Base-by-base conservation (phyloP, 1,140 invertebrate species). In the Dreissena polymorpha region DNA sequence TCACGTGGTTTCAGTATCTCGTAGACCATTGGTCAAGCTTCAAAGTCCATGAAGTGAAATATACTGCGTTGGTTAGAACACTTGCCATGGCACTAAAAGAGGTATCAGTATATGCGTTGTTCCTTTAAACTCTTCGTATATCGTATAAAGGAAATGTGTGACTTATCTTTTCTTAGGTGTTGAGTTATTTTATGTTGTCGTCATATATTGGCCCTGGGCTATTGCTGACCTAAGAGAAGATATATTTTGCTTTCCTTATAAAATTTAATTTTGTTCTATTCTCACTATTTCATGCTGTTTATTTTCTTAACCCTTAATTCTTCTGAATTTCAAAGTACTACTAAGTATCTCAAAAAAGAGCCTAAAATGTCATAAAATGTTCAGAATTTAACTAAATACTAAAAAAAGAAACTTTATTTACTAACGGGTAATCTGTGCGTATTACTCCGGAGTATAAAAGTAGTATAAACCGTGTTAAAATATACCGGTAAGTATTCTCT, bases 1-100 rank as follows among this genome's bases (percentile, higher is more conserved):
- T 83, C 73, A 83, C 51, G 18, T 83, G 81, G 73, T 83, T 63
- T 71, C 65, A 83, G 49, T 71, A 76, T 60, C 67, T 83, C 49
- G 55, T 67, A n/a, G 29, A 63, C 0, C 14, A 63, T 49, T 25
- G 73, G 7, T 69, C 71, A 16, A 67, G n/a, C 49, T 55, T 27
- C 57, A 49, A 29, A 2, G 18, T 14, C 49, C 14, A 25, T 50
- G 57, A 70, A 55, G 71, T 82, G 39, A 82, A 82, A 68, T 55
- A 29, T 23, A 73, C 79, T 10, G n/a, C 71, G 10, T 29, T 82
- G 55, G 63, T 65, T 21, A 71, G 71, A 23, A 39, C 70, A 65
- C 50, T 82, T 23, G 79, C 70, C 27, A 14, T 53, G 53, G 25
- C 60, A 2, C 74, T 73, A 50, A n/a, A 51, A 55, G 68, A 72